These are phyloP conservation scores for Aphidoletes aphidimyza DNA, from an alignment of 2,888 invertebrate genomes.

Conservation along the genomic window DNA sequence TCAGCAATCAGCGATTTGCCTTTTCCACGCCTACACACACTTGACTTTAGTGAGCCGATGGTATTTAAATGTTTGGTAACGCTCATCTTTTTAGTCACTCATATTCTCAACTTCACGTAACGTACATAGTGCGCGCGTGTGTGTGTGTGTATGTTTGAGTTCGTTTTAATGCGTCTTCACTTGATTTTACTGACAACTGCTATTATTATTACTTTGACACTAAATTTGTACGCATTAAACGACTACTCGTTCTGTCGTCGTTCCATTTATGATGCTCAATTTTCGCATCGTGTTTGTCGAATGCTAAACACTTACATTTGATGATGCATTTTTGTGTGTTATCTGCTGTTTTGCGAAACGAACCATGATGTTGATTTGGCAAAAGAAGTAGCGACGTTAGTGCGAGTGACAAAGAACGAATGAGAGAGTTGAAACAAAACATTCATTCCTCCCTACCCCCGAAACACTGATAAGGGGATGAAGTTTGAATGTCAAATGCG, in stretches of 20 bases:
- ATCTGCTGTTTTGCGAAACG: not conserved
- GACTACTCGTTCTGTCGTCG: not conserved
- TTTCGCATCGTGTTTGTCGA: not conserved
- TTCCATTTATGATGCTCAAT: not conserved
- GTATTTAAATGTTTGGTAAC: not conserved
- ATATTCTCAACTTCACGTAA: not conserved
- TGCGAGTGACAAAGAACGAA: too few relatives aligned
- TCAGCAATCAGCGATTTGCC: not conserved
- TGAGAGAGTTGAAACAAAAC: too few relatives aligned
- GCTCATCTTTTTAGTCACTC: not conserved
- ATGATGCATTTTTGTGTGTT: conserved; percentile 43
- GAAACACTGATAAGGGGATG: conserved; percentile 19
- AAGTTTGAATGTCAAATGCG: conserved; percentile 25
- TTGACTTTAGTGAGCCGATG: not conserved
- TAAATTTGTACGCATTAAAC: conserved; percentile 44
- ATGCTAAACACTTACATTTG: not conserved
- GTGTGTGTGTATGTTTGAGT: not conserved
- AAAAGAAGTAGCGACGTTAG: too few relatives aligned
- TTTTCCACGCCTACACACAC: conserved; percentile 13
- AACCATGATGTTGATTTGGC: too few relatives aligned
- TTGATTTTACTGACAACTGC: conserved; percentile 30
- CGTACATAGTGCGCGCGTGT: not conserved
- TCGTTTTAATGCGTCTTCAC: not conserved
- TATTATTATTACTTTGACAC: conserved; percentile 47
- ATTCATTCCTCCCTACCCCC: too few relatives aligned